Percentiles rank a stretch among this genome's conserved stretches.
Conservation (phyloP, 2,888 invertebrate species). For the Linnaemya vulpina region DNA sequence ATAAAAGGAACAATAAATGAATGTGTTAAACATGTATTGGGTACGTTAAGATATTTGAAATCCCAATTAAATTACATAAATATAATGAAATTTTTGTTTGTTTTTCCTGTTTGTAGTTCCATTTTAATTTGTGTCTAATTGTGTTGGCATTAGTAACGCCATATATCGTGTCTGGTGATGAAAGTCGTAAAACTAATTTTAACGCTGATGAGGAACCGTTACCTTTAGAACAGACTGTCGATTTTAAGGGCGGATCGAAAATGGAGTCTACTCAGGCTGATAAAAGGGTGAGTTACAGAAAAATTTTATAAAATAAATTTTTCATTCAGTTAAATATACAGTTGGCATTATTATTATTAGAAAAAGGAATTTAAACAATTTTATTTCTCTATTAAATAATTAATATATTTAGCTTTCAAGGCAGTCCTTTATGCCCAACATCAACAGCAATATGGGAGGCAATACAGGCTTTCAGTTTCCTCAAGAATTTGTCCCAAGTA, state of each 20-base stretch:
- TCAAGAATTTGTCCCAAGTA: conserved; percentile 50
- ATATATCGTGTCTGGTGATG: neutral
- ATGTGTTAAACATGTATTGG: conserved; percentile 64
- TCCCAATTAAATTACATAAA: neutral
- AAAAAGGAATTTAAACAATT: neutral
- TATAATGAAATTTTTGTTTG: neutral
- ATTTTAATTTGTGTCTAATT: conserved; percentile 56
- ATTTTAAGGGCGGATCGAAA: neutral
- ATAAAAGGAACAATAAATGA: conserved; percentile 8
- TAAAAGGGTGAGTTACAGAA: conserved; percentile 35
- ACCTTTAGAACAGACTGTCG: conserved; percentile 5
- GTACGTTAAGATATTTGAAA: conserved; percentile 42
- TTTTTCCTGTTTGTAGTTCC: conserved; percentile 38
- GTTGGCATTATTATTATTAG: too few species aligned
- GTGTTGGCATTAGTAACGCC: conserved; percentile 29
- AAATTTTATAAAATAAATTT: neutral
- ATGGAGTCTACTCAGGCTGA: neutral
- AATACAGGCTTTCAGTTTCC: conserved; percentile 38
- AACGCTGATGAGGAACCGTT: conserved; percentile 27
- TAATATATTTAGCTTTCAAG: conserved; percentile 73
- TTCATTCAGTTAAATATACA: neutral
- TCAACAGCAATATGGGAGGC: conserved; percentile 32
- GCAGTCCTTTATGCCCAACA: conserved; percentile 72
- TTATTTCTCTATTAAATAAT: neutral
- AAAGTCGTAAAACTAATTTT: neutral